Conservation (phyloP, 2,113 vertebrate species). For the Chrysochloris asiatica region DNA sequence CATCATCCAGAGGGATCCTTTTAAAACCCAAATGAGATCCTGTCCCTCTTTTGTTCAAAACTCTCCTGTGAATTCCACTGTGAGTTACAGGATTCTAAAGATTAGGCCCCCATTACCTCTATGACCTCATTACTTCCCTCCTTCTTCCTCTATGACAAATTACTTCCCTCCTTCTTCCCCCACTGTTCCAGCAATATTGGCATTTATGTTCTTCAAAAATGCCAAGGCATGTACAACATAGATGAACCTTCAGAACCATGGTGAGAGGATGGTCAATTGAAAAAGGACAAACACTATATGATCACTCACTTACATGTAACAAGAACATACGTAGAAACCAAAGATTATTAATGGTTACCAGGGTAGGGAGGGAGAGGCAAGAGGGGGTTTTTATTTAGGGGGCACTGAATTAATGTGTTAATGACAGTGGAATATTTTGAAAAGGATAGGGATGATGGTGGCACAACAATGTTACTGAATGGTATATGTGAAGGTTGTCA, state of each 20-base stretch:
- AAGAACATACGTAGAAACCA: neutral
- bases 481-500: neutral
- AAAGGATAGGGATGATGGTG: neutral
- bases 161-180: neutral
- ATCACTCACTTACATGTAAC: neutral
- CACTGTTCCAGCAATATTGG: neutral
- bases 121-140: constrained; percentile 14
- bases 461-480: neutral
- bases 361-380: neutral
- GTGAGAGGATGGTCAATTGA: neutral
- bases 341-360: neutral
- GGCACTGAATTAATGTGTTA: neutral
- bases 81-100: neutral
- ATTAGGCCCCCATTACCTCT: neutral
- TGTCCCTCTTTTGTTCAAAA: neutral
- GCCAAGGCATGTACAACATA: neutral
- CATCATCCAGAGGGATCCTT: neutral
- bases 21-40: constrained; percentile 27
- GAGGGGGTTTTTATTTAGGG: neutral
- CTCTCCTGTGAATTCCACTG: neutral
- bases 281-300: neutral
- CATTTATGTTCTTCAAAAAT: constrained; percentile 57
- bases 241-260: neutral
- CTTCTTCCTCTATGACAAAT: neutral
- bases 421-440: neutral